A percentile compares a stretch with the other conserved stretches of the same genome.
phyloP scores from a whole-genome alignment of 2,888 invertebrate species.

The Zelleria hepariella region DNA sequence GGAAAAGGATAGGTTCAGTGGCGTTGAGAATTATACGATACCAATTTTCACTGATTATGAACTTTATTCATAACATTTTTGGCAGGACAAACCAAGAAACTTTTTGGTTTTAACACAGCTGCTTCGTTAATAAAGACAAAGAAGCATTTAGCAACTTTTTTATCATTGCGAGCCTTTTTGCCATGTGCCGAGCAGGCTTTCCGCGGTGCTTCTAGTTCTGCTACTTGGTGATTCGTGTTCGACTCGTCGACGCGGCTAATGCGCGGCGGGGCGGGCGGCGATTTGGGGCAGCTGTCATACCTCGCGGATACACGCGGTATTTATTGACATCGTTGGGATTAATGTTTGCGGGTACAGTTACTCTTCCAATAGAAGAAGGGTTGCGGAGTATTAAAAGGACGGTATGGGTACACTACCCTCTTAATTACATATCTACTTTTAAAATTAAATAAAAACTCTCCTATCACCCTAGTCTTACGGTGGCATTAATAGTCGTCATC shows the following conservation, averaged over 20 bases:
- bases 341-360: not conserved
- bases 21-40: no score
- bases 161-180: not conserved
- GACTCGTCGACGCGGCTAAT: slow-evolving; percentile 25
- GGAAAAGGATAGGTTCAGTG: no score
- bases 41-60: no score
- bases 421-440: no score
- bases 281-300: slow-evolving; percentile 66
- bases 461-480: no score
- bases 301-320: slow-evolving; percentile 37
- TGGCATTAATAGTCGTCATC: no score
- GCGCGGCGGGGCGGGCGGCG: slow-evolving; percentile 26
- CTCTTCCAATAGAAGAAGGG: not conserved
- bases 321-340: not conserved
- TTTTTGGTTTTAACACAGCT: no score
- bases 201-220: slow-evolving; percentile 46
- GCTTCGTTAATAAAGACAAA: not conserved
- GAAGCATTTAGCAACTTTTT: not conserved
- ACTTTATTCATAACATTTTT: no score
- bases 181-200: not conserved
- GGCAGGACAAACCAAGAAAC: no score
- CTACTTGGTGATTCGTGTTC: slow-evolving; percentile 15
- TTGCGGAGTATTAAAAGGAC: not conserved
- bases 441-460: no score
- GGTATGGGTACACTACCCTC: no score